A percentile compares a stretch with the other conserved stretches of the same genome.
Conservation (phyloP, 1,140 invertebrate species). For the Mya arenaria region DNA sequence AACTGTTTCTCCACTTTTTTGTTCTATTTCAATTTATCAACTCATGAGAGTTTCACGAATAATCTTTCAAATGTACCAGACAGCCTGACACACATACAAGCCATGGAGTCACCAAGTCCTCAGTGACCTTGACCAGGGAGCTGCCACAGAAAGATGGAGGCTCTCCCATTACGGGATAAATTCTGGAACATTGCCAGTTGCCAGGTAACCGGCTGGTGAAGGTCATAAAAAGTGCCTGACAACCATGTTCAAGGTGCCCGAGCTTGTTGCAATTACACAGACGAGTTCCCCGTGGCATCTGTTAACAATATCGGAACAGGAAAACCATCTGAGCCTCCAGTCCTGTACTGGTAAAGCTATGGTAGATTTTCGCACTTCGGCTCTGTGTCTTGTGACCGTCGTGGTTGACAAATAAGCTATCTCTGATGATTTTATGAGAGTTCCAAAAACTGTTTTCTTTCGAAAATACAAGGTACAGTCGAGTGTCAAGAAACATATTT, state of each 20-base stretch:
- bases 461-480: no score
- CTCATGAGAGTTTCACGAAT: conserved; percentile 6
- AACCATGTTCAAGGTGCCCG: conserved; percentile 91
- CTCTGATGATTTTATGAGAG: no score
- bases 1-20: not conserved
- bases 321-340: conserved; percentile 94
- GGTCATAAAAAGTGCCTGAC: conserved; percentile 72
- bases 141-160: conserved; percentile 99
- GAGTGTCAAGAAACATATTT: no score
- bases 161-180: conserved; percentile 95
- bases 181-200: conserved; percentile 92
- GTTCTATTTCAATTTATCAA: not conserved
- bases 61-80: conserved; percentile 82
- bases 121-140: conserved; percentile 96
- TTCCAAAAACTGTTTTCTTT: no score
- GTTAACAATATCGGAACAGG: conserved; percentile 96
- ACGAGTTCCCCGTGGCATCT: conserved; percentile 98
- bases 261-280: conserved; percentile 94
- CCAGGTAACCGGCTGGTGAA: conserved; percentile 84
- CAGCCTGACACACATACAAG: conserved; percentile 84
- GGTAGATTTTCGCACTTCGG: no score
- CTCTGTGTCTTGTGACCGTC: no score
- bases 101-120: conserved; percentile 95
- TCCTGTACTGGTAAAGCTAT: conserved; percentile 93
- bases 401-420: no score